Base-by-base conservation (phyloP, 2,113 vertebrate genomes). In the Aramus guarauna region DNA sequence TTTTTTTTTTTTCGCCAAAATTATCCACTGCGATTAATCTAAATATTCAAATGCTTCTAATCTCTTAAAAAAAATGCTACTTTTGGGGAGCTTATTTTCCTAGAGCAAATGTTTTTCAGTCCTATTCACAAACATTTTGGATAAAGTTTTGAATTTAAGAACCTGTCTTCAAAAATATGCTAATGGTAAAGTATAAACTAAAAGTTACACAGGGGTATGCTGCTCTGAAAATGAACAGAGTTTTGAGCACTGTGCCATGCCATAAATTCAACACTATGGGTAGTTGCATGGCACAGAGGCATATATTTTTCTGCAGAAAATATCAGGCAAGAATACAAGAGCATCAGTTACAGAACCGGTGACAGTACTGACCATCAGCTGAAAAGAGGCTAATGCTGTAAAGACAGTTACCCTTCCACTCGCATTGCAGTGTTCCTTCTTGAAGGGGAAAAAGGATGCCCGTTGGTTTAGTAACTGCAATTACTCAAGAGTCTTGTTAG, bases 331-430 rank as follows among this genome's bases (percentile, higher is more conserved):
- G 74, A 37, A 43, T 11, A 41, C 3, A 1, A n/a, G 29, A 64
- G 22, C 15, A 36, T 12, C 45, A 36, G 29, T 3, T 66, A 68
- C 81, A 7, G 29, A 75, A 39, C 1, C 0, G 1, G 22, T 75
- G n/a, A 69, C 71, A 82, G 24, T 41, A 45, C 18, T 36, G 64
- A 67, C 37, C 47, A 37, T 4, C 43, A 75, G 12, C 15, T 79
- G 69, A 48, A 76, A 52, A 78, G 10, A 87, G 11, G 8, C 30
- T 73, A 77, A 21, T 6, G 4, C 11, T 58, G 11, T 11, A 26
- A 78, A 85, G 23, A 12, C 50, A 52, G 50, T 52, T 52, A 26
- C 12, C 11, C 11, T 79, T 59, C 24, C 34, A 34, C 37, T 39
- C 41, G 24, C 64, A 20, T 0, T 24, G 41, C 18, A 67, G 4